phyloP scores from a whole-genome alignment of 2,113 vertebrate species.

The Prunella himalayana region DNA sequence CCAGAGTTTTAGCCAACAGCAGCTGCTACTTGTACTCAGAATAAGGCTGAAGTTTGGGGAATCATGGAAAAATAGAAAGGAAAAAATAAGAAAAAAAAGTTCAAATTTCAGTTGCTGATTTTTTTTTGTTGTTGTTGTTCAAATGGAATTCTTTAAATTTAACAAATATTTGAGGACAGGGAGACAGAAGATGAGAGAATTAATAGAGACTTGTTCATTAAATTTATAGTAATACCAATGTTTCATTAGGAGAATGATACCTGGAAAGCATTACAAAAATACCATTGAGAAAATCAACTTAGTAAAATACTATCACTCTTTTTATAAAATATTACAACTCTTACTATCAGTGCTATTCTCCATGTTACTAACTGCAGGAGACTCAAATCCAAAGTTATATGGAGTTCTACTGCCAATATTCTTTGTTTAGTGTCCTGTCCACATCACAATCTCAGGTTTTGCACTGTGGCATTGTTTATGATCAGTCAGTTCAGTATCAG shows the following conservation, averaged over 20 bases:
- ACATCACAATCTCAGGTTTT: not conserved
- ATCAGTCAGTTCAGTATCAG: not conserved
- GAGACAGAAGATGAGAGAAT: not conserved
- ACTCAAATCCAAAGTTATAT: not conserved
- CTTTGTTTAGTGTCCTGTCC: not conserved
- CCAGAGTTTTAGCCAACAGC: not conserved
- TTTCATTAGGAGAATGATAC: not conserved
- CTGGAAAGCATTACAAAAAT: constrained; percentile 1
- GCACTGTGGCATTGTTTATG: not conserved
- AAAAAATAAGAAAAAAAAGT: not conserved
- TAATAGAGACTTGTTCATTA: not conserved
- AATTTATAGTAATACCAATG: not conserved
- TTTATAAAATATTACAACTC: not conserved
- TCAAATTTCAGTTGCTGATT: not conserved
- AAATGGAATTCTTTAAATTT: not conserved
- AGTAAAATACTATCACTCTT: not conserved
- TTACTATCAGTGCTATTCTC: not conserved
- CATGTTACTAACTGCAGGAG: not conserved
- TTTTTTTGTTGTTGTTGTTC: not conserved
- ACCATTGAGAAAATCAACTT: not conserved
- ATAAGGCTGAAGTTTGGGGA: not conserved
- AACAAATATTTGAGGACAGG: not conserved
- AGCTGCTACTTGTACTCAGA: not conserved
- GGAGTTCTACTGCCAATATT: not conserved
- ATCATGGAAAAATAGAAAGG: not conserved